Conservation (phyloP, 1,140 invertebrate genomes). For the Asobara japonica region DNA sequence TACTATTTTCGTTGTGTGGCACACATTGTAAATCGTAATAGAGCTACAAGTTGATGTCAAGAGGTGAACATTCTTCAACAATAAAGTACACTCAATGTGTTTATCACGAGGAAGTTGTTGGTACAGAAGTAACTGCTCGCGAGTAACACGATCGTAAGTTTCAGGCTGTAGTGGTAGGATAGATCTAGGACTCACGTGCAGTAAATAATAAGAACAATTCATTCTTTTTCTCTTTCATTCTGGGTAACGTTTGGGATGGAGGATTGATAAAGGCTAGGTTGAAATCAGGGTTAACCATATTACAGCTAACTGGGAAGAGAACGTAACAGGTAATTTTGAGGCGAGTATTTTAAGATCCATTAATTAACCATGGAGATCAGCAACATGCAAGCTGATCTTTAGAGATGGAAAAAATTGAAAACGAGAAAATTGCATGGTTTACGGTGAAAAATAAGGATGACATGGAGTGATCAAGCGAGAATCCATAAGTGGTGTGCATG, state of each 20-base stretch:
- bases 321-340: background rate
- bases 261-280: background rate
- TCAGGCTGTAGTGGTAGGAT: background rate
- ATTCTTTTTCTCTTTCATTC: background rate
- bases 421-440: background rate
- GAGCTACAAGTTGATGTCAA: conserved; percentile 3
- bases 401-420: background rate
- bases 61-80: conserved; percentile 4
- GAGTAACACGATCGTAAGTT: conserved; percentile 2
- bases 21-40: conserved; percentile 3
- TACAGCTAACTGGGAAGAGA: background rate
- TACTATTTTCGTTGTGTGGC: background rate
- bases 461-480: background rate
- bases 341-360: background rate
- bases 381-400: background rate
- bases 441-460: background rate
- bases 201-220: background rate
- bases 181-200: background rate
- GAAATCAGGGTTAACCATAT: background rate
- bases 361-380: background rate
- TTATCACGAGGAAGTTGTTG: conserved; percentile 1
- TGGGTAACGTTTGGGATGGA: background rate
- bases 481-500: background rate
- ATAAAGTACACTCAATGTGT: conserved; percentile 4
- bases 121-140: background rate